Conservation (phyloP, 2,888 invertebrate species). For the Deladenus siricidicola region DNA sequence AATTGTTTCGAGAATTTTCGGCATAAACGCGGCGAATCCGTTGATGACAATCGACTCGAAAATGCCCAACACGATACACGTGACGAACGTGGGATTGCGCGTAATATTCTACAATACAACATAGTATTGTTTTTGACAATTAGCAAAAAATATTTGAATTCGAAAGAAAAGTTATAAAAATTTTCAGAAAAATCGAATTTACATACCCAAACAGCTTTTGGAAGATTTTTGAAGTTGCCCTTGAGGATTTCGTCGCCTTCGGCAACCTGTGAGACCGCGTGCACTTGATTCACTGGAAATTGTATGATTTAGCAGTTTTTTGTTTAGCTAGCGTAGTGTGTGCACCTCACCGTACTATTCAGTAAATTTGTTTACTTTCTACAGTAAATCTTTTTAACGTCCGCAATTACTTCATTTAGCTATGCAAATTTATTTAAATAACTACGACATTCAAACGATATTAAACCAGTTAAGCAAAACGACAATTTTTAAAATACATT, state of each 20-base stretch:
- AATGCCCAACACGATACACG: conserved; percentile 47
- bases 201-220: conserved; percentile 35
- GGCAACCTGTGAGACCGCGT: conserved; percentile 28
- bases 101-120: conserved; percentile 38
- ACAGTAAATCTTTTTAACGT: no score
- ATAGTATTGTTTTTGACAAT: not conserved
- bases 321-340: no score
- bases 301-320: not conserved
- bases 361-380: no score
- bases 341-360: no score
- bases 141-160: not conserved
- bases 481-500: no score
- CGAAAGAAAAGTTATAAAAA: no score
- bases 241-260: conserved; percentile 27
- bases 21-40: conserved; percentile 53
- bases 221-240: conserved; percentile 29
- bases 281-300: conserved; percentile 25
- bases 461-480: no score
- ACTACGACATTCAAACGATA: no score
- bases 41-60: conserved; percentile 52
- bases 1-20: conserved; percentile 52
- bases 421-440: no score
- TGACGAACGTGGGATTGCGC: conserved; percentile 49
- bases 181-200: not conserved
- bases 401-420: no score